Evolutionary conservation across 2,113 vertebrate species (phyloP).

Genomic region (Notarius lentiginosus): DNA sequence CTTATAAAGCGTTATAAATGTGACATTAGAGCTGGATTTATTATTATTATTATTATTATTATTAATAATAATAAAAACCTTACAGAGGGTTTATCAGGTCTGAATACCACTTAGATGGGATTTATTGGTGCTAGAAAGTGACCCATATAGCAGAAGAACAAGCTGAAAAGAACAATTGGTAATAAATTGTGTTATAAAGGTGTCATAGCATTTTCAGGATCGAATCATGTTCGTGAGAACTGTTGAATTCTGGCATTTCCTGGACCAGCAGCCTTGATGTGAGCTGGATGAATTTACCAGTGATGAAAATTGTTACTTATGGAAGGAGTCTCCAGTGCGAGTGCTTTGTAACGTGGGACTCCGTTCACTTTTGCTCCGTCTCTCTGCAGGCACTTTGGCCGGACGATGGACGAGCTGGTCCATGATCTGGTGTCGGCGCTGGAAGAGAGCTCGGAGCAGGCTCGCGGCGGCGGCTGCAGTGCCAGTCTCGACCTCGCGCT

Average conservation of each 20-base stretch:
- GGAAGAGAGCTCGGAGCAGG: constrained; percentile 98
- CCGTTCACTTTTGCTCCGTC: background rate
- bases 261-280: too few species aligned
- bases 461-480: constrained; percentile 87
- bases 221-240: too few species aligned
- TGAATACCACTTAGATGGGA: background rate
- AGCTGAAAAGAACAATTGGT: background rate
- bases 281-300: too few species aligned
- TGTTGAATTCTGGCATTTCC: background rate
- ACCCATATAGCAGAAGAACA: background rate
- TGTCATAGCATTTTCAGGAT: background rate
- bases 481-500: constrained; percentile 89
- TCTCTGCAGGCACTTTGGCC: constrained; percentile 87
- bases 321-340: too few species aligned
- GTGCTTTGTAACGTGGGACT: too few species aligned
- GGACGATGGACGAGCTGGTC: constrained; percentile 98
- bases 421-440: constrained; percentile 96
- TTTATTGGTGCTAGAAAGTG: background rate
- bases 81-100: background rate
- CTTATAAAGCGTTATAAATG: background rate
- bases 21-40: background rate
- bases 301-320: too few species aligned
- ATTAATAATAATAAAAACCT: background rate
- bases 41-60: background rate
- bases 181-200: background rate